These are phyloP conservation scores for Rhinichthys osculus DNA, from an alignment of 2,797 vertebrate species.

Conservation along the genomic window DNA sequence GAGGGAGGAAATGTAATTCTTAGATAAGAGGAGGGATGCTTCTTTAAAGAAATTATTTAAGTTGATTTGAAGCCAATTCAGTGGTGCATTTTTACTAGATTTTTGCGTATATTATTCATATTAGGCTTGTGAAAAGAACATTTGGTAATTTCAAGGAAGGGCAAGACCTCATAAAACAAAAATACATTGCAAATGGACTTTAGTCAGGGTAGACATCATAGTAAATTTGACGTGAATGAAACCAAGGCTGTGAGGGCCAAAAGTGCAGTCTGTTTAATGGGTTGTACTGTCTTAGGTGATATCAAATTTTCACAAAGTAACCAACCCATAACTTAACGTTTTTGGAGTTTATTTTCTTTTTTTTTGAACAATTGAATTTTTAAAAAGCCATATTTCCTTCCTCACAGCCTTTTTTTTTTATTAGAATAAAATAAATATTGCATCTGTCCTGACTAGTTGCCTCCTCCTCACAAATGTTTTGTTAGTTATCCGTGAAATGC, in stretches of 20 bases:
- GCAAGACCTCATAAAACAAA: constrained; percentile 28
- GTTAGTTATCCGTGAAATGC: neutral
- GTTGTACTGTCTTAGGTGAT: neutral
- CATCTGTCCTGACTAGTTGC: neutral
- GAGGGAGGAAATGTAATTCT: neutral
- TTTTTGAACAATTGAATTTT: no score
- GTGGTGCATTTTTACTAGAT: neutral
- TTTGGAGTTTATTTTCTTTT: neutral
- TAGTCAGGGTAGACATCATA: neutral
- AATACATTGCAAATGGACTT: neutral
- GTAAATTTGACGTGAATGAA: neutral
- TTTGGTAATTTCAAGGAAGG: constrained; percentile 21
- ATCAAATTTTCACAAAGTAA: neutral
- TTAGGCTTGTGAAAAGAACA: constrained; percentile 3
- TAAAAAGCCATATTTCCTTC: neutral
- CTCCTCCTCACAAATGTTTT: neutral
- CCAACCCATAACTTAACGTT: neutral
- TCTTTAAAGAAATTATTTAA: neutral
- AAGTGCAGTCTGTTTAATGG: neutral
- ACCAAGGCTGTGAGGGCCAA: neutral
- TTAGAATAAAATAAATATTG: constrained; percentile 8
- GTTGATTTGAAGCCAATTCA: constrained; percentile 33
- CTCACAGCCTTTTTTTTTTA: neutral
- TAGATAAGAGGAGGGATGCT: neutral
- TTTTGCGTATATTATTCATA: neutral